Percentiles rank a stretch among this genome's conserved stretches.
These are phyloP conservation scores for Chrysemys picta DNA, from an alignment of 2,113 vertebrate species.

Conservation along the genomic window DNA sequence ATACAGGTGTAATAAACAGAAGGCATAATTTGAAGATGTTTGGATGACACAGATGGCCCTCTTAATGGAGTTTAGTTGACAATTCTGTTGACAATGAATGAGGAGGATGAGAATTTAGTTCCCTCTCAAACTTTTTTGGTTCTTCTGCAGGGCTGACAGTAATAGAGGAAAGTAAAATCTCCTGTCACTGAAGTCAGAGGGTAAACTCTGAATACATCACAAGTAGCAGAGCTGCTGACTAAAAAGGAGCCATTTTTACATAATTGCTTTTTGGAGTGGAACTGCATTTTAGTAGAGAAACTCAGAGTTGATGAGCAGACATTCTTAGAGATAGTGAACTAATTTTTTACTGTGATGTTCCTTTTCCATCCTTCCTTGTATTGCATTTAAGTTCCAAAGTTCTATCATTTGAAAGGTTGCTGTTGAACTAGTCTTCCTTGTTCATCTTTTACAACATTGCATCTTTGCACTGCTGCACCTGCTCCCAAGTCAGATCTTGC, in stretches of 20 bases:
- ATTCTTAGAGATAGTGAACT: fast-evolving
- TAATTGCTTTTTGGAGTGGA: neutral
- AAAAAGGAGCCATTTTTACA: neutral
- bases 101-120: neutral
- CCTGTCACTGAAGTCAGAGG: neutral
- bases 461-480: neutral
- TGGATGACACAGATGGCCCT: neutral
- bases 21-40: neutral
- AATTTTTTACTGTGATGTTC: neutral
- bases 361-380: neutral
- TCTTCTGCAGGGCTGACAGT: neutral
- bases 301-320: neutral
- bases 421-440: neutral
- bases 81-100: neutral
- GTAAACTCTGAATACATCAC: neutral
- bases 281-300: neutral
- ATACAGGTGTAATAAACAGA: neutral
- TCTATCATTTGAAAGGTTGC: neutral
- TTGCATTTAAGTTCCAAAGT: neutral
- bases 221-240: neutral
- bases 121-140: neutral
- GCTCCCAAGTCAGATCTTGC: neutral
- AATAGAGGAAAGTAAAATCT: neutral
- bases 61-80: neutral
- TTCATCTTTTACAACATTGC: neutral